Evolutionary conservation across 2,888 invertebrate genomes (phyloP), one percentile per base, ranked within the genome.

Genomic region (Pristionchus entomophagus): DNA sequence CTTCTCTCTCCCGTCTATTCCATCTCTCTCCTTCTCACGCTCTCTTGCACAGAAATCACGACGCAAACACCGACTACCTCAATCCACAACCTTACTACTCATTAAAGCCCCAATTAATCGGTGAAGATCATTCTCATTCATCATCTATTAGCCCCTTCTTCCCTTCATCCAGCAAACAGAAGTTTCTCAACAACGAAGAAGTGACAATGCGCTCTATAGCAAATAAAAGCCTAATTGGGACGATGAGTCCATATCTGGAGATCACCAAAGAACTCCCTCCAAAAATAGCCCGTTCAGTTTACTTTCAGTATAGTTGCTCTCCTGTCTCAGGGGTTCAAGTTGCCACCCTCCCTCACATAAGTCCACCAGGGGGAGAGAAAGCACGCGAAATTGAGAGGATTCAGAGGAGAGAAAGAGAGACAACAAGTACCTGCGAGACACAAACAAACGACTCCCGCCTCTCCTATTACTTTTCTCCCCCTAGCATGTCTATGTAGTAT

Each of bases 401-500:
- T n/a, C n/a, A 73, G 45, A n/a, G 45, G 41, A 73, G 73, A 73
- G 73, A 73, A 35, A 14, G 26, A n/a, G 73, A 38, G 41, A 10
- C 41, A 12, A 19, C 35, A n/a, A 73, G 73, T 73, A 45, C 73
- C 73, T 41, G 73, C 26, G 17, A 41, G 38, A 38, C 38, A 38
- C 69, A 38, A 69, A 65, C 65, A 65, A 65, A 65, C 32, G 38
- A 0, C 19, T 22, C 14, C n/a, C 73, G 41, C 73, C 56, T 56
- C 56, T 73, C 73, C 14, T 41, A 35, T 73, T 73, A 45, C 73
- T n/a, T 45, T 73, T 73, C 35, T 38, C 69, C n/a, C 69, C 73
- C 45, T 29, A 29, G 65, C 35, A 73, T 12, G 14, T 41, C 41
- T 73, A 73, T 45, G 73, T 73, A 73, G 73, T 73, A 73, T 73